A percentile compares a stretch with the other conserved stretches of the same genome.
These are phyloP conservation scores for Formica exsecta DNA, from an alignment of 1,140 invertebrate genomes.

Conservation along the genomic window DNA sequence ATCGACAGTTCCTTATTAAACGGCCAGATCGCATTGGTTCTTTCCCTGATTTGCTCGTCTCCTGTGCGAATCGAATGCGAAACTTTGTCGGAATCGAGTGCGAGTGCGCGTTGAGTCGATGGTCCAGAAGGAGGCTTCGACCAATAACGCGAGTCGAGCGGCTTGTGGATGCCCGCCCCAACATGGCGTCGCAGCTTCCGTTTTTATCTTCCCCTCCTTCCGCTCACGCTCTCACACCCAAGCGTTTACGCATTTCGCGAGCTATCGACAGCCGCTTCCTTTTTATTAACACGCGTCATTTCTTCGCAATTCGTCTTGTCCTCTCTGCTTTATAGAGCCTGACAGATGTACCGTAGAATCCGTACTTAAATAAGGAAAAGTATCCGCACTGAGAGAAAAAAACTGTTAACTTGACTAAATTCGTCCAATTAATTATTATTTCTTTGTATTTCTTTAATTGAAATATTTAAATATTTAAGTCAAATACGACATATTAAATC, in stretches of 20 bases:
- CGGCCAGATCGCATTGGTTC: conserved; percentile 1
- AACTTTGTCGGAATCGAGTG: conserved; percentile 64
- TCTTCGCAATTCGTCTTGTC: background rate
- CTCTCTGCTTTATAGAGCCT: conserved; percentile 25
- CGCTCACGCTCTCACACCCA: background rate
- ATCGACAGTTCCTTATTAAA: conserved; percentile 46
- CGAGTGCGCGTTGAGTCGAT: conserved; percentile 63
- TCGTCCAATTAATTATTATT: too few relatives aligned
- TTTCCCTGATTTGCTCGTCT: background rate
- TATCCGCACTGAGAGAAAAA: too few relatives aligned
- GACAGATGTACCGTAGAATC: background rate
- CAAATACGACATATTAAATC: too few relatives aligned
- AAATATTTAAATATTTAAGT: too few relatives aligned
- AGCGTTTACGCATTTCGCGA: conserved; percentile 37
- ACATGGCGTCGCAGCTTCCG: conserved; percentile 79
- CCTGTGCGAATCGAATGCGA: conserved; percentile 46
- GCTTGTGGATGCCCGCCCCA: conserved; percentile 75
- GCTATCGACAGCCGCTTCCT: conserved; percentile 22
- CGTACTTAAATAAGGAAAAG: background rate
- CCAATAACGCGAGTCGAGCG: conserved; percentile 68
- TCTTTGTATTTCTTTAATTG: too few relatives aligned
- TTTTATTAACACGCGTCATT: conserved; percentile 26
- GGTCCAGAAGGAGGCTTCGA: conserved; percentile 58
- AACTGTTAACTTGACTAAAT: too few relatives aligned
- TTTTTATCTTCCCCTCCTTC: conserved; percentile 65